Percentiles rank a stretch among this genome's conserved stretches.
phyloP scores from a whole-genome alignment of 2,113 vertebrate species.

The Bufo gargarizans region DNA sequence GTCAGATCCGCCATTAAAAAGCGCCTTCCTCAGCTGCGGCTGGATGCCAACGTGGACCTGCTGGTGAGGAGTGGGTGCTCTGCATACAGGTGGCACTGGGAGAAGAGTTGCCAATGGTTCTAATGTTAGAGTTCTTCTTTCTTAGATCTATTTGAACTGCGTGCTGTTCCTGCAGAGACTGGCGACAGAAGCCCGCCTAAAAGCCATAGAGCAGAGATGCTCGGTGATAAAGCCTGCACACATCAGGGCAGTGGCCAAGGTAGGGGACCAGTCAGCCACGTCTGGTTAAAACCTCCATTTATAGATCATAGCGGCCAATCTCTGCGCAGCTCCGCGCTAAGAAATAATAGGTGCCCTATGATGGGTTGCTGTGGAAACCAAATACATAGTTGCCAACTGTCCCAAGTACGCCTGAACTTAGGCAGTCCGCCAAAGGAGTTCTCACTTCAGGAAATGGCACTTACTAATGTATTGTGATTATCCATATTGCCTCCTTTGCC shows the following conservation, averaged over 20 bases:
- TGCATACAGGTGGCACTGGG: not conserved
- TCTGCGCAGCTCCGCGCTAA: too few species aligned
- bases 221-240: constrained; percentile 73
- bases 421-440: too few species aligned
- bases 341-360: too few species aligned
- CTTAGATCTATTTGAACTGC: constrained; percentile 77
- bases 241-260: constrained; percentile 74
- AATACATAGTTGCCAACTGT: too few species aligned
- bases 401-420: too few species aligned
- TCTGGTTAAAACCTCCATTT: too few species aligned
- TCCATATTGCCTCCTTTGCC: too few species aligned
- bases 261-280: constrained; percentile 56
- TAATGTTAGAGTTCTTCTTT: not conserved
- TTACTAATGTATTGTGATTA: too few species aligned
- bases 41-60: constrained; percentile 66
- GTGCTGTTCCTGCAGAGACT: constrained; percentile 76
- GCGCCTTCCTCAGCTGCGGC: constrained; percentile 66
- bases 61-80: constrained; percentile 70
- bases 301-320: too few species aligned
- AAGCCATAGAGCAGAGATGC: constrained; percentile 71
- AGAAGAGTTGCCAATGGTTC: not conserved
- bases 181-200: constrained; percentile 74
- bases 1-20: constrained; percentile 69
- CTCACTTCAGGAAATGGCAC: too few species aligned
- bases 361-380: too few species aligned